phyloP scores from a whole-genome alignment of 2,797 vertebrate genomes.

The Paguma larvata region DNA sequence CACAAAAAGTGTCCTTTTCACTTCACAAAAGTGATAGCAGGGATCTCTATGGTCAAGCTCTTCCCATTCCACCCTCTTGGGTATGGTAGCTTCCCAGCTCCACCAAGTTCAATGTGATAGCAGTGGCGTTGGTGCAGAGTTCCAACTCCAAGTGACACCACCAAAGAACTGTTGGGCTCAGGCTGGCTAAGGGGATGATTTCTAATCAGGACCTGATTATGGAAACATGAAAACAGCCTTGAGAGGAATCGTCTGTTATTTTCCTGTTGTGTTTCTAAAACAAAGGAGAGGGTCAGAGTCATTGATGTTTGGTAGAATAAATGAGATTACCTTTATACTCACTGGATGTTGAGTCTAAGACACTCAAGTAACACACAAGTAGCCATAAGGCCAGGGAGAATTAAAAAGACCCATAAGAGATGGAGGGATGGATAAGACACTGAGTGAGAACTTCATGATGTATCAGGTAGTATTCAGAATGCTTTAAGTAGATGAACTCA shows the following conservation, averaged over 20 bases:
- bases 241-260: slow-evolving; percentile 27
- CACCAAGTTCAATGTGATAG: too few relatives aligned
- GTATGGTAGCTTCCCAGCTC: not conserved
- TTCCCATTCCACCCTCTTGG: not conserved
- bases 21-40: not conserved
- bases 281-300: not conserved
- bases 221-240: slow-evolving; percentile 10
- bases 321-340: not conserved
- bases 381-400: not conserved
- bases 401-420: slow-evolving; percentile 44
- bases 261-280: slow-evolving; percentile 32
- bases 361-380: not conserved
- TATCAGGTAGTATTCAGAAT: not conserved
- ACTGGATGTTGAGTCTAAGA: not conserved
- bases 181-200: not conserved
- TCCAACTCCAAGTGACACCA: not conserved
- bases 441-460: not conserved
- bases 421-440: slow-evolving; percentile 7
- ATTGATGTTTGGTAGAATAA: not conserved
- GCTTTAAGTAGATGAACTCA: not conserved
- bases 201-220: slow-evolving; percentile 21
- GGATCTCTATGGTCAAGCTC: not conserved
- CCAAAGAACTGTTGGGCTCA: not conserved
- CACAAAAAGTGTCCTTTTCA: not conserved
- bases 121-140: not conserved